phyloP scores from a whole-genome alignment of 92 coral and sea anemone species.

The Montipora capitata region DNA sequence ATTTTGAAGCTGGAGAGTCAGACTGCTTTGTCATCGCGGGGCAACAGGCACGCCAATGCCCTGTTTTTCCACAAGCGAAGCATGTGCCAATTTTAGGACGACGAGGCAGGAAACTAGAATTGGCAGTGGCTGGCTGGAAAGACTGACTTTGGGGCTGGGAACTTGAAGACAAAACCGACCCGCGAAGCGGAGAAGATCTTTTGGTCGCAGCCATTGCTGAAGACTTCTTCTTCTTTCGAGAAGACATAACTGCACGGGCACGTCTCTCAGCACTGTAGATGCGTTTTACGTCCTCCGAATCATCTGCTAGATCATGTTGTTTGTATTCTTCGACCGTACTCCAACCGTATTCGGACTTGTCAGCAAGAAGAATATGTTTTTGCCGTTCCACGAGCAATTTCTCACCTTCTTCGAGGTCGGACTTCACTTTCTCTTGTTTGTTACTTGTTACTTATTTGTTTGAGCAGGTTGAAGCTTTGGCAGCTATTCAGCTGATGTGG shows the following conservation, averaged over 20 bases:
- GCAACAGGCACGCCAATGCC: constrained; percentile 40
- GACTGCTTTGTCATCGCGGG: constrained; percentile 12
- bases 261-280: constrained; percentile 51
- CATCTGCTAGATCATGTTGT: constrained; percentile 32
- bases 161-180: not conserved
- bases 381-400: constrained; percentile 19
- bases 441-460: too few relatives aligned
- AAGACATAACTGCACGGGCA: constrained; percentile 20
- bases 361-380: constrained; percentile 40
- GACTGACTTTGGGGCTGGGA: not conserved
- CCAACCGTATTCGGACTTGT: constrained; percentile 39
- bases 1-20: not conserved
- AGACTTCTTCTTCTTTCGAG: constrained; percentile 18
- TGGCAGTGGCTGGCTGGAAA: not conserved
- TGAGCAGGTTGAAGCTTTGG: too few relatives aligned
- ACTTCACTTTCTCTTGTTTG: not conserved
- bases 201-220: not conserved
- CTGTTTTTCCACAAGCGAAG: constrained; percentile 50
- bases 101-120: not conserved
- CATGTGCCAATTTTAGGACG: constrained; percentile 41
- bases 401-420: constrained; percentile 45
- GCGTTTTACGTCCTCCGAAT: constrained; percentile 43
- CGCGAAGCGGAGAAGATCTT: not conserved
- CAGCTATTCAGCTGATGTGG: too few relatives aligned
- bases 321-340: constrained; percentile 47